Base-by-base conservation (phyloP, 2,113 vertebrate species). In the Amphilophus citrinellus region DNA sequence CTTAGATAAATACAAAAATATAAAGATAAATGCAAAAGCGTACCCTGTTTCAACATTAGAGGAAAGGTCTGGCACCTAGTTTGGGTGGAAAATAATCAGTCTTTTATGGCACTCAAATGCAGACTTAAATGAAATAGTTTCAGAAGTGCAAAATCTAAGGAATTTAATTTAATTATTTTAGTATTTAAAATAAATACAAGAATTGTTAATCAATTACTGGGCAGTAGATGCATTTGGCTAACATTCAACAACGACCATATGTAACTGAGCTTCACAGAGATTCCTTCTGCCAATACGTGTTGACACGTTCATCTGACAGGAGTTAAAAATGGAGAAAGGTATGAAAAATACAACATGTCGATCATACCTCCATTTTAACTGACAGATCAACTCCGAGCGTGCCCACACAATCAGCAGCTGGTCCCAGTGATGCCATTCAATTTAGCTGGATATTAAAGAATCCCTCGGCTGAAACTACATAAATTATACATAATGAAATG, bases 401-500 rank as follows among this genome's bases (percentile, higher is more conserved):
- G 75, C 73, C 85, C 87, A 91, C 91, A 92, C 89, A 92, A 93
- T 93, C 88, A 89, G 80, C 80, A 87, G 84, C 90, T 85, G 80
- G 83, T 84, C 81, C 89, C 76, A 10, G 58, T 84, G 90, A 92
- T 90, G 89, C 82, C 85, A 92, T 90, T 95, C 88, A 94, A 90
- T 94, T 94, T 87, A 95, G 88, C 62, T 76, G 77, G 73, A 85
- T 93, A 95, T 94, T 94, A 94, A 94, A 93, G 86, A 91, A 93
- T 91, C 89, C 90, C 91, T 94, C 85, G 20, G 61, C 90, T 93
- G 89, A 95, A 95, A 93, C 93, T 79, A 90, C 85, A 91, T 93
- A 93, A 94, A 93, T 92, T 91, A 93, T 85, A 90, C 90, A 91
- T 94, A 94, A 96, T 95, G 93, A 93, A 95, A 95, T 91, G 88